Evolutionary conservation across 2,888 invertebrate genomes (phyloP).

Genomic region (Callimorpha dominula): DNA sequence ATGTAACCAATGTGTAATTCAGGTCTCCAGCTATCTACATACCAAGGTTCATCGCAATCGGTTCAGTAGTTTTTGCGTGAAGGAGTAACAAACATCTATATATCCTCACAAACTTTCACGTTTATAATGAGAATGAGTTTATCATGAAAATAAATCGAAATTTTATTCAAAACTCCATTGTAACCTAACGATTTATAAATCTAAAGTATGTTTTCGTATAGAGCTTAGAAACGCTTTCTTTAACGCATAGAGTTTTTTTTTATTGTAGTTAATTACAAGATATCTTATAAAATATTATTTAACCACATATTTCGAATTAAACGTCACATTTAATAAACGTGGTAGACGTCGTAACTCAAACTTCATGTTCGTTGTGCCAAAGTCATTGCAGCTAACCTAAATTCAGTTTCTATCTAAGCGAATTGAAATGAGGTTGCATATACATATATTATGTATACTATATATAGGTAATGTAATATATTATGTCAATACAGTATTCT

Average conservation of each 20-base stretch:
- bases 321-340: conserved; percentile 28
- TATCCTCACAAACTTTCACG: too few relatives aligned
- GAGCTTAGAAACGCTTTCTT: neutral
- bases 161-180: too few relatives aligned
- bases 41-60: too few relatives aligned
- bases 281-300: conserved; percentile 12
- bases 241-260: neutral
- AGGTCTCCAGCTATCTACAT: too few relatives aligned
- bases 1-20: too few relatives aligned
- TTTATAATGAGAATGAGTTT: too few relatives aligned
- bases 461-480: conserved; percentile 13
- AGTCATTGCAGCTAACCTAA: conserved; percentile 7
- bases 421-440: conserved; percentile 22
- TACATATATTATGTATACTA: neutral
- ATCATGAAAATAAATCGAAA: too few relatives aligned
- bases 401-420: conserved; percentile 21
- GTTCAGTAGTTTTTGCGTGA: too few relatives aligned
- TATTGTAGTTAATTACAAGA: neutral
- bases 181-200: too few relatives aligned
- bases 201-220: too few relatives aligned
- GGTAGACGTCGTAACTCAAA: conserved; percentile 25
- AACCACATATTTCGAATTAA: conserved; percentile 22
- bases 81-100: too few relatives aligned
- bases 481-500: conserved; percentile 36
- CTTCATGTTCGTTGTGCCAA: conserved; percentile 14